Evolutionary conservation across 2,797 vertebrate species (phyloP).

Genomic region (Lophius americanus): DNA sequence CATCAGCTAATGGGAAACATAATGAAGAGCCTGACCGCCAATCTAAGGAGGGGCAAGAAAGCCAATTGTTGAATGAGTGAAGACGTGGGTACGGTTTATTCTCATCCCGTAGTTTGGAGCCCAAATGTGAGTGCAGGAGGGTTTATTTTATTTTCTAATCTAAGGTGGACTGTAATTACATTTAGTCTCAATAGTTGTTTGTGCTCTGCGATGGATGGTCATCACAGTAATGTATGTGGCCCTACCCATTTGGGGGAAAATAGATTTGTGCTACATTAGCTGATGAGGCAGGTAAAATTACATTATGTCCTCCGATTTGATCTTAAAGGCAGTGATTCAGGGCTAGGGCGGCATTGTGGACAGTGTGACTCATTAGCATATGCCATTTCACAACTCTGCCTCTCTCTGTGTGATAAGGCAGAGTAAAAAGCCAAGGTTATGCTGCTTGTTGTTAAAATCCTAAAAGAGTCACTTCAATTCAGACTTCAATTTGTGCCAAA

Average conservation of each 20-base stretch:
- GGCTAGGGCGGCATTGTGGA: conserved; percentile 64
- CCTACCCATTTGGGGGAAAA: conserved; percentile 82
- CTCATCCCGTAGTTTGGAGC: conserved; percentile 23
- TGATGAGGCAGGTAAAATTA: conserved; percentile 86
- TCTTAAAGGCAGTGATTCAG: conserved; percentile 82
- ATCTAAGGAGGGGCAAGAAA: conserved; percentile 62
- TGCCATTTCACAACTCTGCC: conserved; percentile 22
- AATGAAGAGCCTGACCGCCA: conserved; percentile 41
- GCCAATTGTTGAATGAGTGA: conserved; percentile 43
- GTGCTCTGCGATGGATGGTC: conserved; percentile 77
- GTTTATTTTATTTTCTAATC: conserved; percentile 78
- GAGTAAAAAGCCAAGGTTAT: conserved; percentile 12
- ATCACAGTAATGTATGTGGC: conserved; percentile 86
- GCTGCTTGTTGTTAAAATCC: conserved; percentile 42
- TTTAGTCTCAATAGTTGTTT: conserved; percentile 80
- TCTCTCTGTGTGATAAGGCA: conserved; percentile 15
- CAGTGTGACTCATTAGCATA: conserved; percentile 54
- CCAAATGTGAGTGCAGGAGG: conserved; percentile 50
- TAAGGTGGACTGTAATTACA: conserved; percentile 83
- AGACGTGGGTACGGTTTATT: conserved; percentile 57
- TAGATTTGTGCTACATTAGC: conserved; percentile 87
- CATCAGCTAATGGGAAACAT: conserved; percentile 71
- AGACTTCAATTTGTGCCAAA: conserved; percentile 26
- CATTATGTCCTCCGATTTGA: conserved; percentile 84
- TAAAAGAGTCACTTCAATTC: conserved; percentile 30